These are phyloP conservation scores for Syngnathus rostellatus DNA, from an alignment of 2,797 vertebrate genomes.

Conservation along the genomic window DNA sequence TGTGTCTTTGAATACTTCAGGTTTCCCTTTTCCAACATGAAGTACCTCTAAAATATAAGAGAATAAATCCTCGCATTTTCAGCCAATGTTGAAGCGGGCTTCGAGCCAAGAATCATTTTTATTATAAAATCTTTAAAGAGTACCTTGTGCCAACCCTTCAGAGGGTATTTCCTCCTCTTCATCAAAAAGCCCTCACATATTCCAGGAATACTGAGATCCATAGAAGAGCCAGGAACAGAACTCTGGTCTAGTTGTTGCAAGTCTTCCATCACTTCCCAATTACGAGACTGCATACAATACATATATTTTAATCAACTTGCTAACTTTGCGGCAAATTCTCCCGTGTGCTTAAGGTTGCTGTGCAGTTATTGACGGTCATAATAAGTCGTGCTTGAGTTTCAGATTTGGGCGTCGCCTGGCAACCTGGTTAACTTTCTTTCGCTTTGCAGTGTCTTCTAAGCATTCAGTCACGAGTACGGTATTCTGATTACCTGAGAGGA, in stretches of 20 bases:
- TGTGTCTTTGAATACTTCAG: slow-evolving; percentile 79
- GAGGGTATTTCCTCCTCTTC: slow-evolving; percentile 90
- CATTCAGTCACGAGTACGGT: no score
- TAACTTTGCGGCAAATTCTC: no score
- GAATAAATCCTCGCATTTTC: background rate
- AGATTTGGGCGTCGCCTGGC: no score
- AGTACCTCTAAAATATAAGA: slow-evolving; percentile 73
- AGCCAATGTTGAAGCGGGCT: background rate
- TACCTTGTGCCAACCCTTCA: slow-evolving; percentile 95
- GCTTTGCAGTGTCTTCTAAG: no score
- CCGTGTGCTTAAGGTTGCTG: no score
- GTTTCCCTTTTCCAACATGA: slow-evolving; percentile 80
- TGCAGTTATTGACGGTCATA: no score
- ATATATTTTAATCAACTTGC: background rate
- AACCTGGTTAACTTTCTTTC: no score
- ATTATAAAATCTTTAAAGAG: background rate
- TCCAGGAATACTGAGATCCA: slow-evolving; percentile 58
- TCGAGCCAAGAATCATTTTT: background rate
- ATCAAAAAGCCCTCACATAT: slow-evolving; percentile 85
- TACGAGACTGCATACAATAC: slow-evolving; percentile 54
- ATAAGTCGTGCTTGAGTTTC: no score
- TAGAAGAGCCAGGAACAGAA: slow-evolving; percentile 32
- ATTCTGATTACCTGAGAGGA: no score
- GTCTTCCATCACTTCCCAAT: slow-evolving; percentile 87
- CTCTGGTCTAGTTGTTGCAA: slow-evolving; percentile 30